Percentiles rank a stretch among this genome's conserved stretches.
Evolutionary conservation across 2,888 invertebrate species (phyloP).

Genomic region (Rhabditoides inermis): DNA sequence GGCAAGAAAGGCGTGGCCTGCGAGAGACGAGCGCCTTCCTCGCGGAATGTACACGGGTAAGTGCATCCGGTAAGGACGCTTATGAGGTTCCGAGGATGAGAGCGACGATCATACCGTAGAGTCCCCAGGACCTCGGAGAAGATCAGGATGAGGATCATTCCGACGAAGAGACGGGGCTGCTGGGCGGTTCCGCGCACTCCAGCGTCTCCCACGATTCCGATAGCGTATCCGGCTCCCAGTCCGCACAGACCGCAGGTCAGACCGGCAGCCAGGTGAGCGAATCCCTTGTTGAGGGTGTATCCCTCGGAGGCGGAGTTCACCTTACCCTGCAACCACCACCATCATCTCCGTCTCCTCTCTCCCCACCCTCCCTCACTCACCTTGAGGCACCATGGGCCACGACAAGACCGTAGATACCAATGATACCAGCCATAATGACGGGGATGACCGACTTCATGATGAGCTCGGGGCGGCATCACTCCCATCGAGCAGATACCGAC

Average conservation of each 20-base stretch:
- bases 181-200: conserved; percentile 93
- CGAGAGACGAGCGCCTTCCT: no score
- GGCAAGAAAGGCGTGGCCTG: no score
- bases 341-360: no score
- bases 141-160: no score
- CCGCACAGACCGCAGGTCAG: conserved; percentile 92
- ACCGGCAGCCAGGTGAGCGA: conserved; percentile 91
- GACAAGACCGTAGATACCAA: conserved; percentile 77
- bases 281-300: conserved; percentile 60
- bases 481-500: conserved; percentile 99
- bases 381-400: conserved; percentile 93
- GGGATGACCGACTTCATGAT: conserved; percentile 99
- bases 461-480: conserved; percentile 98
- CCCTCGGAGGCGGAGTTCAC: conserved; percentile 24
- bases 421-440: conserved; percentile 59
- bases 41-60: no score
- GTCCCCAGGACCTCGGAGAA: conserved; percentile 86
- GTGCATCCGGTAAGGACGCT: no score
- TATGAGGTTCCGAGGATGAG: conserved; percentile 86
- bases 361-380: no score
- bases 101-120: conserved; percentile 99
- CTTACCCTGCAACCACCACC: conserved; percentile 80
- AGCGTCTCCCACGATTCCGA: conserved; percentile 89
- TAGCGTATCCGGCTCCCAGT: no score
- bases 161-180: conserved; percentile 97